Evolutionary conservation across 1,140 invertebrate species (phyloP).

Genomic region (Adoxophyes honmai): DNA sequence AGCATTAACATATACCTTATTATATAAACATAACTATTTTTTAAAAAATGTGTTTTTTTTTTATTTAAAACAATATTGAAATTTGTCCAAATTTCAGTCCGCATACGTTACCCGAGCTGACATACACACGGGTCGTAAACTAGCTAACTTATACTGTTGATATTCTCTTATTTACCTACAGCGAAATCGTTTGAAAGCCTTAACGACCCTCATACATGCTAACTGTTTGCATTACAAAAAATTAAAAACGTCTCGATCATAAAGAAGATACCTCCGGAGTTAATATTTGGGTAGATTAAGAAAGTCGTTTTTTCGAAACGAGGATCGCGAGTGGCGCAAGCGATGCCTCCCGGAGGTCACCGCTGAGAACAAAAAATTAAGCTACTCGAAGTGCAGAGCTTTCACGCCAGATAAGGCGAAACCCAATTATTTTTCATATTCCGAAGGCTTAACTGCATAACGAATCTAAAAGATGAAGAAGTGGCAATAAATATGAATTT

Average conservation of each 20-base stretch:
- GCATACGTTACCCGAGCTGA: not conserved
- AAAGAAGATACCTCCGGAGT: constrained; percentile 29
- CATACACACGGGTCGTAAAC: not conserved
- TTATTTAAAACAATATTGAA: no score
- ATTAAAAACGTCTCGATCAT: constrained; percentile 33
- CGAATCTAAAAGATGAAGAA: constrained; percentile 40
- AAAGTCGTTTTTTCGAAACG: constrained; percentile 27
- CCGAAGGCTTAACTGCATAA: constrained; percentile 26
- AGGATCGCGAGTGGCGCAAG: constrained; percentile 27
- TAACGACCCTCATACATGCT: constrained; percentile 10
- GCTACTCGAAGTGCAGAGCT: constrained; percentile 28
- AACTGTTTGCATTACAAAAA: constrained; percentile 16
- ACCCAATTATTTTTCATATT: constrained; percentile 31
- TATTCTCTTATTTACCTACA: constrained; percentile 7
- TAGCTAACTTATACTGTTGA: constrained; percentile 8
- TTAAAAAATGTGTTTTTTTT: no score
- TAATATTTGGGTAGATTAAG: constrained; percentile 34
- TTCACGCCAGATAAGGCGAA: constrained; percentile 41
- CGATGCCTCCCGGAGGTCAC: constrained; percentile 8
- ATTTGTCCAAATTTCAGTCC: no score
- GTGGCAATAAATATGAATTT: constrained; percentile 35
- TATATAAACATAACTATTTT: no score
- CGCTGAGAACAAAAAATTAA: constrained; percentile 32
- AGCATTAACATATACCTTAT: no score
- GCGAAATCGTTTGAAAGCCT: constrained; percentile 5